Percentiles rank a stretch among this genome's conserved stretches.
Evolutionary conservation across 2,888 invertebrate species (phyloP).

Genomic region (Heliconius charithonia): DNA sequence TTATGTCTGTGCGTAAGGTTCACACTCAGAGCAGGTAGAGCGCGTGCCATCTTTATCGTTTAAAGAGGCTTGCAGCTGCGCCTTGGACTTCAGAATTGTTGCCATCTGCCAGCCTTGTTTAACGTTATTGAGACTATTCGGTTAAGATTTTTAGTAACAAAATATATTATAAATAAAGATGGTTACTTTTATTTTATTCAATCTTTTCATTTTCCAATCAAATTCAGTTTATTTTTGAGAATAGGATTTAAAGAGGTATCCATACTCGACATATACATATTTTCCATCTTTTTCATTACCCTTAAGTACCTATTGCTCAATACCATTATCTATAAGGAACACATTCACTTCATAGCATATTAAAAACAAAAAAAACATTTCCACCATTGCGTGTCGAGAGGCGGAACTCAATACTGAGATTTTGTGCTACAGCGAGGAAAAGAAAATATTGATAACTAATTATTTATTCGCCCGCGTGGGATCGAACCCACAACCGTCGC

Average conservation of each 20-base stretch:
- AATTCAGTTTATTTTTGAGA: not conserved
- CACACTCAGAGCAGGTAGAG: slow-evolving; percentile 38
- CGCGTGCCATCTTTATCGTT: slow-evolving; percentile 38
- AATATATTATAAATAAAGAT: too few species aligned
- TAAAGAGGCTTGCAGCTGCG: slow-evolving; percentile 37
- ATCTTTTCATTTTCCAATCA: not conserved
- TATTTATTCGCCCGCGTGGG: too few species aligned
- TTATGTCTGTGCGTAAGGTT: slow-evolving; percentile 11
- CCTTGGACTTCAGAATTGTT: slow-evolving; percentile 32
- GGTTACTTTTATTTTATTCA: too few species aligned
- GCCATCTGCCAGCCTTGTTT: slow-evolving; percentile 38
- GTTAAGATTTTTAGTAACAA: too few species aligned
- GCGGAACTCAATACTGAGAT: too few species aligned
- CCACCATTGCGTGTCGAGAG: too few species aligned
- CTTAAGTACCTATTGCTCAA: not conserved
- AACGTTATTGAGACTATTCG: not conserved
- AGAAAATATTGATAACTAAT: too few species aligned
- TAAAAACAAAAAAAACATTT: not conserved
- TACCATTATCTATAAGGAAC: not conserved
- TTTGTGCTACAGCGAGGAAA: too few species aligned
- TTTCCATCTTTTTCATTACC: too few species aligned
- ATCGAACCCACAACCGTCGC: too few species aligned
- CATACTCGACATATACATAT: too few species aligned
- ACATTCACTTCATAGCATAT: not conserved
- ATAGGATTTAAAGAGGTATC: not conserved